Evolutionary conservation across 2,888 invertebrate species (phyloP), one percentile per base, ranked within the genome.

Genomic region (Miltochrista miniata): DNA sequence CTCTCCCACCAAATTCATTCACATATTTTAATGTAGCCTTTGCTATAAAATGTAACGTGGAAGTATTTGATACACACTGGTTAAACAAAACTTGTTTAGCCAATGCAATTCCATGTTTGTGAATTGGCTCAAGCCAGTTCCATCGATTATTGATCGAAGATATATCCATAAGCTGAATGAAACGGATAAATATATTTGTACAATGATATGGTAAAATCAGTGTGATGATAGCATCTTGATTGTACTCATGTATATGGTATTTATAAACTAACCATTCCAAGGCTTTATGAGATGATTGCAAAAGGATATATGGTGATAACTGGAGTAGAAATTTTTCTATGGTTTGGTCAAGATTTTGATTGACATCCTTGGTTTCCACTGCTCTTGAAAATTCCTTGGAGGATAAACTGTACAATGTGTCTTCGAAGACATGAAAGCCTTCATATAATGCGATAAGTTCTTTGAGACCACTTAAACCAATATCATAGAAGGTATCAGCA

Each of bases 241-340:
- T 99, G 83, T 96, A 99, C 47, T 96, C 93, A 70, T 99, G 96
- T 55, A 99, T 95, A 61, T 95, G 94, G 79, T 96, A 98, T 64
- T 98, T 94, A 72, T 97, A 94, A 40, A 99, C 94, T 2, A 99
- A 92, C 99, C 99, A 99, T 91, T 99, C 99, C 41, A 99, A 82
- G 1, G 98, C 96, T 90, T 98, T 97, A 63, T 98, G 97, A 0
- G 93, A 81, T 0, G 97, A 94, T 68, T 96, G 96, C 0, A 98
- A 87, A 44, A 97, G 92, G 64, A 99, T 95, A 79, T 98, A 98
- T 0, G 99, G 99, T 1, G 98, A 96, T 4, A 98, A 68, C 34
- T 95, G 92, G 1, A 95, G 83, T 0, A 99, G 86, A 83, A 99
- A 98, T 59, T 94, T 94, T 47, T 94, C 93, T 15, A 99, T 95